Evolutionary conservation across 2,113 vertebrate genomes (phyloP).

Genomic region (Actenoides lindsayi): DNA sequence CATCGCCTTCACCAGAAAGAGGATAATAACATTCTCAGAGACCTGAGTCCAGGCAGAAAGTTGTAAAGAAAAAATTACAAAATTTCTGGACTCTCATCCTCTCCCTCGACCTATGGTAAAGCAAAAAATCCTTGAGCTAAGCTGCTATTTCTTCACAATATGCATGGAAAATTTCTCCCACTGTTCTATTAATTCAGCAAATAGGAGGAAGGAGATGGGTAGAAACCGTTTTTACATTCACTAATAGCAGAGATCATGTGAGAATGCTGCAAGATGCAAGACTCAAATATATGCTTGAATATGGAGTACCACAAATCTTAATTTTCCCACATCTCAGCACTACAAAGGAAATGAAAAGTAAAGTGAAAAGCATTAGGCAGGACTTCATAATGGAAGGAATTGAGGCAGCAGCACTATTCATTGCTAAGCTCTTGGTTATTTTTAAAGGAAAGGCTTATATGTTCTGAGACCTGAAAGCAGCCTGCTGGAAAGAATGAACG

Average conservation of each 20-base stretch:
- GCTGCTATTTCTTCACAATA: slow-evolving; percentile 21
- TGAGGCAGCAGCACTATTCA: slow-evolving; percentile 63
- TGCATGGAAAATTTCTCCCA: slow-evolving; percentile 30
- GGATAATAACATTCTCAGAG: background rate
- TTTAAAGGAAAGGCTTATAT: slow-evolving; percentile 63
- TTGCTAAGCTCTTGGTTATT: slow-evolving; percentile 55
- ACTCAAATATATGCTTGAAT: slow-evolving; percentile 31
- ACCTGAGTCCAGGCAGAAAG: background rate
- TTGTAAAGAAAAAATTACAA: background rate
- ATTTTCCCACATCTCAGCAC: slow-evolving; percentile 56
- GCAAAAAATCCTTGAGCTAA: slow-evolving; percentile 29
- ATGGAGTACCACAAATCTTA: slow-evolving; percentile 33
- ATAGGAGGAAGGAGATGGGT: background rate
- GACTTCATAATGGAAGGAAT: slow-evolving; percentile 45
- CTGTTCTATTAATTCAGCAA: slow-evolving; percentile 39
- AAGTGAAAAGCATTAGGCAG: slow-evolving; percentile 56
- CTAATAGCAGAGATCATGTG: slow-evolving; percentile 36
- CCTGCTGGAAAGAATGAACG: slow-evolving; percentile 43
- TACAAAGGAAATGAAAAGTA: slow-evolving; percentile 59
- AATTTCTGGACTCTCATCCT: background rate
- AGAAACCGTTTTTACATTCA: slow-evolving; percentile 23
- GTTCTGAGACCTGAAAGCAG: slow-evolving; percentile 54
- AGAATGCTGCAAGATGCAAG: slow-evolving; percentile 40
- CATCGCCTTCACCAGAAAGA: background rate
- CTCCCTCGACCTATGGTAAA: background rate